These are phyloP conservation scores for Sinelater perroti DNA, from an alignment of 2,888 invertebrate genomes.

Conservation along the genomic window DNA sequence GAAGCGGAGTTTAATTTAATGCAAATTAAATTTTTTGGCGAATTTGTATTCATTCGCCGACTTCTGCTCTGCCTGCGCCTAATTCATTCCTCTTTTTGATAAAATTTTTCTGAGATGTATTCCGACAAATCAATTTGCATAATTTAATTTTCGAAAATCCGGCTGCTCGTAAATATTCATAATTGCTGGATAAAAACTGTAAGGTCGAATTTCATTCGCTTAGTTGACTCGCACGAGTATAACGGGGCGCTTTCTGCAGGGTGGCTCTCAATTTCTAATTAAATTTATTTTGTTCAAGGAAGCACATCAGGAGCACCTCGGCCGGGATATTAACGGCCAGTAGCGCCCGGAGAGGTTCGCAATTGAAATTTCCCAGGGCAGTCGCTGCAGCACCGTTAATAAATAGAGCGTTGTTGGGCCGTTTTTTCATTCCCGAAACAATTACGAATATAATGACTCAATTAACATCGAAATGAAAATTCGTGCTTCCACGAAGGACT, in stretches of 20 bases:
- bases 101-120: conserved; percentile 20
- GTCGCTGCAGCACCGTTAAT: too few species aligned
- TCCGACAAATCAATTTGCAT: conserved; percentile 25
- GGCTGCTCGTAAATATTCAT: conserved; percentile 30
- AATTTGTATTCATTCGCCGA: conserved; percentile 4
- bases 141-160: conserved; percentile 29
- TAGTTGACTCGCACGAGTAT: conserved; percentile 2
- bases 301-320: too few species aligned
- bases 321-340: too few species aligned
- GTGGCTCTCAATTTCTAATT: too few species aligned
- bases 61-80: neutral
- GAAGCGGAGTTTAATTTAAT: neutral
- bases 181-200: conserved; percentile 19
- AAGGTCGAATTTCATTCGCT: conserved; percentile 20
- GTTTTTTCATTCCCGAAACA: conserved; percentile 10
- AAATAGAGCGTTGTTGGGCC: conserved; percentile 2
- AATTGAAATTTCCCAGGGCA: too few species aligned
- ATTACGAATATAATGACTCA: conserved; percentile 20
- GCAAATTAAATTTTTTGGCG: conserved; percentile 1
- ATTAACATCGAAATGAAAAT: conserved; percentile 28
- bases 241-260: too few species aligned
- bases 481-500: conserved; percentile 7
- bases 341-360: too few species aligned
- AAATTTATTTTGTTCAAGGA: too few species aligned
- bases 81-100: conserved; percentile 10